Evolutionary conservation across 2,888 invertebrate species (phyloP).

Genomic region (Folsomia candida): DNA sequence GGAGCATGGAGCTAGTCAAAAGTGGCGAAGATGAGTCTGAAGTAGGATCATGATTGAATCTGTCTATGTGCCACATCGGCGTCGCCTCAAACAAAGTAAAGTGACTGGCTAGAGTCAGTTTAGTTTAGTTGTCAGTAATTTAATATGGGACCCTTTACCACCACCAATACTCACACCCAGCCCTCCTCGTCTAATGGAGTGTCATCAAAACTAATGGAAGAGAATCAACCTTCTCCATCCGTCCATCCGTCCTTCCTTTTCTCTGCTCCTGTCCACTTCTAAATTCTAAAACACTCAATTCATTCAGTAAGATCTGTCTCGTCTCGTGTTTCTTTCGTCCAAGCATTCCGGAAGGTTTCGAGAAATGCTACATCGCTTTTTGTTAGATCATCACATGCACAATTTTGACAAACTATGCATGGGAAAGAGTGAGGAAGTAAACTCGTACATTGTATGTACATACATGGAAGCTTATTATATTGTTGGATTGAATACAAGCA

Average conservation of each 20-base stretch:
- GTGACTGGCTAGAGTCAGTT: constrained; percentile 18
- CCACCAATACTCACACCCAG: background rate
- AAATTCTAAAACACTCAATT: background rate
- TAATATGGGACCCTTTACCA: background rate
- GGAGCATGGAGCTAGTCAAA: background rate
- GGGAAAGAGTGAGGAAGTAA: too few relatives aligned
- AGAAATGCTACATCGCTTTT: too few relatives aligned
- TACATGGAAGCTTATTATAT: too few relatives aligned
- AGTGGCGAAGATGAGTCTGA: background rate
- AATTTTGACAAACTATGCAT: background rate
- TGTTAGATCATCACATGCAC: too few relatives aligned
- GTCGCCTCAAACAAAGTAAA: constrained; percentile 34
- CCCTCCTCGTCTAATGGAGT: constrained; percentile 1
- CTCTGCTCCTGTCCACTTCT: background rate
- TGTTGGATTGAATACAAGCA: background rate
- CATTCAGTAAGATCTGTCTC: background rate
- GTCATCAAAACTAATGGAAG: constrained; percentile 11
- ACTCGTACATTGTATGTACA: too few relatives aligned
- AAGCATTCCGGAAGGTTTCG: background rate
- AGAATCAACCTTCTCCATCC: background rate
- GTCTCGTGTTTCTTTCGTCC: background rate
- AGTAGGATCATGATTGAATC: constrained; percentile 36
- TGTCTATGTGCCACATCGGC: constrained; percentile 35
- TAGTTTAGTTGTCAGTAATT: constrained; percentile 9
- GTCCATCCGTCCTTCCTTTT: background rate